Evolutionary conservation across 2,888 invertebrate genomes (phyloP).

Genomic region (Teleiodes luculella): DNA sequence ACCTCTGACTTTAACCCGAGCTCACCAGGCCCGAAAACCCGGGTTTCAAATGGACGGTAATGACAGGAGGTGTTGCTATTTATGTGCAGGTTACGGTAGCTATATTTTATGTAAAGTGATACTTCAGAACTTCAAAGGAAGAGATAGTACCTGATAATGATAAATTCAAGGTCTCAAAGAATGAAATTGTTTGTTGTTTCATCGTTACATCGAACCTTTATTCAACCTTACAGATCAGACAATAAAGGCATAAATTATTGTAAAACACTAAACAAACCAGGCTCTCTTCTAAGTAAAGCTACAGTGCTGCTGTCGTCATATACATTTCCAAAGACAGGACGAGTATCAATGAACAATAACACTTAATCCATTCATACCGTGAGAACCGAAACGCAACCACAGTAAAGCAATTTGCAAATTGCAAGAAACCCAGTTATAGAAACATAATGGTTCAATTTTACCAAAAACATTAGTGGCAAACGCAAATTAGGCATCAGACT

Average conservation of each 20-base stretch:
- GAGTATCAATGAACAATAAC: conserved; percentile 7
- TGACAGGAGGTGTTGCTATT: conserved; percentile 50
- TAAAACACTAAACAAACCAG: background rate
- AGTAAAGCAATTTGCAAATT: conserved; percentile 24
- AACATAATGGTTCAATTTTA: conserved; percentile 20
- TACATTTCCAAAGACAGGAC: background rate
- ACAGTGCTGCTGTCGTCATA: background rate
- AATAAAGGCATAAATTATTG: no score
- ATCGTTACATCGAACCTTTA: no score
- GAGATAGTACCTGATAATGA: background rate
- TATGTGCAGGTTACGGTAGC: conserved; percentile 43
- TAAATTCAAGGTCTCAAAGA: no score
- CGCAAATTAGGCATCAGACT: conserved; percentile 10
- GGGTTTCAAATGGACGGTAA: conserved; percentile 36
- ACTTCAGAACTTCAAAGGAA: conserved; percentile 18
- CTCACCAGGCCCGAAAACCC: background rate
- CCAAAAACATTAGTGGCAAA: background rate
- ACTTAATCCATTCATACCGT: conserved; percentile 15
- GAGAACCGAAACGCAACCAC: conserved; percentile 24
- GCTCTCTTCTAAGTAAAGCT: background rate
- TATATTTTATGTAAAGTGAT: conserved; percentile 50
- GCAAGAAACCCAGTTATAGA: conserved; percentile 19
- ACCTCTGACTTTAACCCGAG: background rate
- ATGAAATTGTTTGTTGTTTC: no score
- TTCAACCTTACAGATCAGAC: no score